These are phyloP conservation scores for Leucania comma DNA, from an alignment of 2,888 invertebrate species.

Conservation along the genomic window DNA sequence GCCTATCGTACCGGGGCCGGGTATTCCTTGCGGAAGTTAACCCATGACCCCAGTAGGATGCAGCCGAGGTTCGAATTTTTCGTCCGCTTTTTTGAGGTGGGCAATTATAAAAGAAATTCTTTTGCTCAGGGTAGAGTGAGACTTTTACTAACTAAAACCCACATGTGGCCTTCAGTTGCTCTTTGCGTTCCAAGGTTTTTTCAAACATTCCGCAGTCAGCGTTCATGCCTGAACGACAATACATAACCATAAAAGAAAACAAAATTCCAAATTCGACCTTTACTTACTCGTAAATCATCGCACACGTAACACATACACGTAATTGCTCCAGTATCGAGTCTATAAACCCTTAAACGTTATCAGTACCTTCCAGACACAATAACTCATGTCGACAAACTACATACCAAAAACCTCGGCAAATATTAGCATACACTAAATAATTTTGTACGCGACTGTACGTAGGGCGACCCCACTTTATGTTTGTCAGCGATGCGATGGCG, in stretches of 20 bases:
- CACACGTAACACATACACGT: constrained; percentile 15
- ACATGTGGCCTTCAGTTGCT: too few relatives aligned
- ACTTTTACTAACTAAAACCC: too few relatives aligned
- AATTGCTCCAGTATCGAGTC: constrained; percentile 58
- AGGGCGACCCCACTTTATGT: constrained; percentile 62
- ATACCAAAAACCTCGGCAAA: constrained; percentile 72
- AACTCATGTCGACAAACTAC: constrained; percentile 67
- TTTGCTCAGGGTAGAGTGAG: too few relatives aligned
- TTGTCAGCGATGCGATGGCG: constrained; percentile 63
- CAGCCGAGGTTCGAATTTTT: too few relatives aligned
- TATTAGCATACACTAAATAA: constrained; percentile 74
- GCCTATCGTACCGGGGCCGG: too few relatives aligned
- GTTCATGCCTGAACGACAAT: not conserved
- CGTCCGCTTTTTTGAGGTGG: too few relatives aligned
- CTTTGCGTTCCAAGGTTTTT: too few relatives aligned
- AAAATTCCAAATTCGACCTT: constrained; percentile 15
- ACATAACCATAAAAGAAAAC: constrained; percentile 20
- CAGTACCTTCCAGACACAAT: constrained; percentile 64
- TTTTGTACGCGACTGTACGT: constrained; percentile 63
- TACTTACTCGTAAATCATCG: constrained; percentile 38
- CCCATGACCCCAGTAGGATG: too few relatives aligned
- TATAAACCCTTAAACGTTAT: constrained; percentile 62
- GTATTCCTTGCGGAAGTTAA: too few relatives aligned
- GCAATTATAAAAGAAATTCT: too few relatives aligned
- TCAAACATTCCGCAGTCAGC: not conserved